Evolutionary conservation across 2,113 vertebrate species (phyloP), one percentile per base, ranked within the genome.

Genomic region (Pterocles orientalis): DNA sequence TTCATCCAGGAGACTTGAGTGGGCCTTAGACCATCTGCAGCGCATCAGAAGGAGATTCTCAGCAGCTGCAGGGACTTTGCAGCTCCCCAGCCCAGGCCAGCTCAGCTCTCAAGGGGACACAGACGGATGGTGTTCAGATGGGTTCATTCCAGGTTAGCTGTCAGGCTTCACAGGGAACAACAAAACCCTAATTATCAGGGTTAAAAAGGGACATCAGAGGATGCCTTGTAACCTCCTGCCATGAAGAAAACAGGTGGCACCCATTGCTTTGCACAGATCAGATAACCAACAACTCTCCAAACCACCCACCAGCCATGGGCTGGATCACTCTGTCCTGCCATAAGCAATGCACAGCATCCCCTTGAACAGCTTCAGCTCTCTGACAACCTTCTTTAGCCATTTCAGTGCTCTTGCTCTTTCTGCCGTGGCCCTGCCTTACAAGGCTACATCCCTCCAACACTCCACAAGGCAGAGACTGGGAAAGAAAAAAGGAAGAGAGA

Each of bases 121-220:
- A 61, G 66, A n/a, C 0, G 0, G 6, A 60, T 19, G 34, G 10
- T 53, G 19, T 33, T 82, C 41, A 33, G 14, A 33, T n/a, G 34
- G 61, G 18, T 75, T 82, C 14, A 43, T 26, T 82, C 50, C 69
- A 88, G 28, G 24, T 62, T 76, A 34, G 14, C 36, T 26, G 34
- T 65, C 41, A 68, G 53, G 20, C 45, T 68, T 72, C 54, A 47
- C 19, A 60, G 13, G 15, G 7, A 84, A 36, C 25, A 76, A 29
- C 60, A 82, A 76, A 78, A 20, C 39, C 23, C 64, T 47, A 58
- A 64, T 58, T 58, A n/a, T 3, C 8, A 3, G 39, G 53, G 24
- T 64, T 86, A 56, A 83, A 88, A 81, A 58, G 2, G 21, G 45
- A 29, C 71, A 71, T 23, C 64, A 84, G 88, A 86, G 29, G 24